Evolutionary conservation across 2,888 invertebrate genomes (phyloP).

Genomic region (Aphodius granarius): DNA sequence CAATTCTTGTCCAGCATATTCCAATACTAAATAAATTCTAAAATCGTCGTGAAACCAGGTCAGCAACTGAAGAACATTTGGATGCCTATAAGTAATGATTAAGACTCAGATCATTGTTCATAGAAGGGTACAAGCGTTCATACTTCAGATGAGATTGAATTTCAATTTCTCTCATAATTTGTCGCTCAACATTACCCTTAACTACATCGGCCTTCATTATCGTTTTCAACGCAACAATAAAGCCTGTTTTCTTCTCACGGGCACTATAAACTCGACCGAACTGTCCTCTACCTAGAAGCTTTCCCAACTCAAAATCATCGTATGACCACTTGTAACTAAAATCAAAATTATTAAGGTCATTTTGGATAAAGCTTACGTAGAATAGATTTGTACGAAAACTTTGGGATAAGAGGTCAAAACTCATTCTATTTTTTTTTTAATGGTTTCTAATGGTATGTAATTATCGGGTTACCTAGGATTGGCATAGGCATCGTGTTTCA

Average conservation of each 20-base stretch:
- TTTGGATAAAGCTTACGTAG: no score
- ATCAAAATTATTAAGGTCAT: no score
- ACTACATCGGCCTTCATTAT: constrained; percentile 81
- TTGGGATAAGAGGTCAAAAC: no score
- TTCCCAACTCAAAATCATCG: constrained; percentile 84
- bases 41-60: no score
- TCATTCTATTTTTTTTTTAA: no score
- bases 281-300: constrained; percentile 87
- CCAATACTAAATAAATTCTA: no score
- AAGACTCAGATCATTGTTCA: neutral
- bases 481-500: constrained; percentile 63
- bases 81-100: constrained; percentile 65
- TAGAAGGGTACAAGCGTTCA: constrained; percentile 67
- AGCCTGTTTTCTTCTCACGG: constrained; percentile 76
- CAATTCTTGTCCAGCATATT: constrained; percentile 84
- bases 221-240: constrained; percentile 77
- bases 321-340: constrained; percentile 72
- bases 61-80: constrained; percentile 77
- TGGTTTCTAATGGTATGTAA: no score
- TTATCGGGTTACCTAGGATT: constrained; percentile 60
- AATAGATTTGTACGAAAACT: no score
- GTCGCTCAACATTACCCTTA: constrained; percentile 75
- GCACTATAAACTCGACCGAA: no score
- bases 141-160: no score
- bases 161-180: constrained; percentile 88